Evolutionary conservation across 2,113 vertebrate species (phyloP).

Genomic region (Ariopsis seemanni): DNA sequence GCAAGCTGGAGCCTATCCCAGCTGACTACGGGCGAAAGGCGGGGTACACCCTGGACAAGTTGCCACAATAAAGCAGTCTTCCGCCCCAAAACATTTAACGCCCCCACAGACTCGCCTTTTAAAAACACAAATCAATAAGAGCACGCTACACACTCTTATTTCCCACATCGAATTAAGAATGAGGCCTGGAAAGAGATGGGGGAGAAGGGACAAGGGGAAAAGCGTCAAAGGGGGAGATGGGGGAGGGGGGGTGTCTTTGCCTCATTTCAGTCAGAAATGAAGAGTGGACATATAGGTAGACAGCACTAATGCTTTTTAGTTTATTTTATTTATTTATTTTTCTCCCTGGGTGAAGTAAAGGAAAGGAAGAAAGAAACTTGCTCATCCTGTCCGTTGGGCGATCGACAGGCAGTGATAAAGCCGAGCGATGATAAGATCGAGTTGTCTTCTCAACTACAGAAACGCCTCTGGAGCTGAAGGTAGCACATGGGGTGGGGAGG

Average conservation of each 20-base stretch:
- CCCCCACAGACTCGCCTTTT: slow-evolving; percentile 26
- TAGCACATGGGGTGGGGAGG: slow-evolving; percentile 1
- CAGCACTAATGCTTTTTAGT: slow-evolving; percentile 2
- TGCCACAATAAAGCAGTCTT: slow-evolving; percentile 32
- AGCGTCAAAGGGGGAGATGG: background rate
- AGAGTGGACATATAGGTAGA: slow-evolving; percentile 17
- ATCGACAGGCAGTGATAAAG: background rate
- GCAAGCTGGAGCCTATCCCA: too few species aligned
- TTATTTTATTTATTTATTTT: background rate
- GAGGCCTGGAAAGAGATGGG: slow-evolving; percentile 18
- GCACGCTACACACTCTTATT: slow-evolving; percentile 18
- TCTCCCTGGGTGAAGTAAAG: background rate
- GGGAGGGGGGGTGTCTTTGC: background rate
- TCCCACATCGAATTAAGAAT: slow-evolving; percentile 31
- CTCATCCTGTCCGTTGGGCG: background rate
- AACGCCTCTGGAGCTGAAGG: background rate
- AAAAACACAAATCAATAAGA: slow-evolving; percentile 46
- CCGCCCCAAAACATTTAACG: slow-evolving; percentile 41
- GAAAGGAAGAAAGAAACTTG: background rate
- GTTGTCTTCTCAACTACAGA: background rate
- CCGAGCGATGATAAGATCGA: background rate
- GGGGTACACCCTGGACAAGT: too few species aligned
- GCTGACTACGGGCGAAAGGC: too few species aligned
- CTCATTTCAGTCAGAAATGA: slow-evolving; percentile 25
- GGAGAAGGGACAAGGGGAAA: background rate